A percentile compares a stretch with the other conserved stretches of the same genome.
Conservation (phyloP, 2,888 invertebrate genomes). For the Plutella xylostella region DNA sequence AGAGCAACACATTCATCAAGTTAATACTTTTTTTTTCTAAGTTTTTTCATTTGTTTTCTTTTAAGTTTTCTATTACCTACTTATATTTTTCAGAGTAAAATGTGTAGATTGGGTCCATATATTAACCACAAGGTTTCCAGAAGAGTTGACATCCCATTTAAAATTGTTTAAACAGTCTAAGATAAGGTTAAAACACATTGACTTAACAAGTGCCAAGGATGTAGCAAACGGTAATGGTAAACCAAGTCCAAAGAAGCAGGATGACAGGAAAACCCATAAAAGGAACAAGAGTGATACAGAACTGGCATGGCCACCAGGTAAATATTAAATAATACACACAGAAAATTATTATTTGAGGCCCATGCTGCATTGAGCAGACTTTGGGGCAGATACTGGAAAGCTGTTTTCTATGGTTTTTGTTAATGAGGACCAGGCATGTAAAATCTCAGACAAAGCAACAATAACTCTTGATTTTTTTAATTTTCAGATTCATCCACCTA, state of each 20-base stretch:
- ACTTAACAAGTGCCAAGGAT: constrained; percentile 54
- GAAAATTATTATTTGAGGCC: too few relatives aligned
- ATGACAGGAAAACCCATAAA: constrained; percentile 70
- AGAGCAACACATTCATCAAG: too few relatives aligned
- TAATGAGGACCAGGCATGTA: too few relatives aligned
- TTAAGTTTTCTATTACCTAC: too few relatives aligned
- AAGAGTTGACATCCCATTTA: constrained; percentile 91
- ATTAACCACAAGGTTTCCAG: constrained; percentile 87
- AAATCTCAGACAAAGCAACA: too few relatives aligned
- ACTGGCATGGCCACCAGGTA: constrained; percentile 74
- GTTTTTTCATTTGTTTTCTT: too few relatives aligned
- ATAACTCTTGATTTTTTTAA: constrained; percentile 8
- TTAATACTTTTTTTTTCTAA: too few relatives aligned
- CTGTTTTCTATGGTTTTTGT: too few relatives aligned
- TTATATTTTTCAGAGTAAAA: constrained; percentile 67
- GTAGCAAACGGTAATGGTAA: constrained; percentile 45
- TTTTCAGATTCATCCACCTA: constrained; percentile 48
- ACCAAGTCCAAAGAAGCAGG: constrained; percentile 50
- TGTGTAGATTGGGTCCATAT: constrained; percentile 92
- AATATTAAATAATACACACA: too few relatives aligned
- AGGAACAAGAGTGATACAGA: constrained; percentile 82
- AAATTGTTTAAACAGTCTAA: constrained; percentile 86
- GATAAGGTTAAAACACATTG: constrained; percentile 57
- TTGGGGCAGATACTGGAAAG: too few relatives aligned
- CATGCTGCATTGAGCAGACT: too few relatives aligned